A percentile compares a stretch with the other conserved stretches of the same genome.
phyloP scores from a whole-genome alignment of 2,888 invertebrate species.

The Nineta flava region DNA sequence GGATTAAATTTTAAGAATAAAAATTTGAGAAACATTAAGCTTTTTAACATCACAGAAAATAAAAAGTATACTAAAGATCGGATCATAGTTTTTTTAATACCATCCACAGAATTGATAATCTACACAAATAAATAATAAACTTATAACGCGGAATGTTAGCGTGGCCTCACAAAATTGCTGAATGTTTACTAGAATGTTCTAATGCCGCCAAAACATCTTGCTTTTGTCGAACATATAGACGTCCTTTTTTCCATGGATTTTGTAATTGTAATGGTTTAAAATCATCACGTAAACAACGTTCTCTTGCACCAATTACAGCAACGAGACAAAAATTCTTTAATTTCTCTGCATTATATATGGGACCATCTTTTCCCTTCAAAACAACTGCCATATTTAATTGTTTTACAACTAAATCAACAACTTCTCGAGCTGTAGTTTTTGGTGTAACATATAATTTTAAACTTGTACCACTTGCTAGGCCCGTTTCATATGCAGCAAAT shows the following conservation, averaged over 20 bases:
- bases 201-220: constrained; percentile 78
- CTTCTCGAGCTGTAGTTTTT: constrained; percentile 84
- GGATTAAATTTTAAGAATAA: too few species aligned
- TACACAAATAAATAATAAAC: constrained; percentile 3
- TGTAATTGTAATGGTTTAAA: constrained; percentile 86
- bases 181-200: constrained; percentile 74
- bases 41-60: too few species aligned
- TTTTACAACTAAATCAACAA: constrained; percentile 88
- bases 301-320: constrained; percentile 88
- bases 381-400: constrained; percentile 89
- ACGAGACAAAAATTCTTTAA: constrained; percentile 84
- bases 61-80: not conserved
- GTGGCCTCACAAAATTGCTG: constrained; percentile 37
- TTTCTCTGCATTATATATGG: constrained; percentile 70
- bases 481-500: constrained; percentile 91
- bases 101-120: not conserved
- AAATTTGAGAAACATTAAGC: too few species aligned
- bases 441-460: constrained; percentile 87
- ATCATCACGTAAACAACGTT: constrained; percentile 85
- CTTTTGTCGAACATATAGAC: constrained; percentile 82
- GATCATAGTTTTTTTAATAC: not conserved
- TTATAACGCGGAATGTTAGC: constrained; percentile 3
- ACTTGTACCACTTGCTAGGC: constrained; percentile 82
- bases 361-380: constrained; percentile 70
- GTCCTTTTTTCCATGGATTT: constrained; percentile 90